Base-by-base conservation (phyloP, 2,888 invertebrate genomes). In the Xestia rhomboidea region DNA sequence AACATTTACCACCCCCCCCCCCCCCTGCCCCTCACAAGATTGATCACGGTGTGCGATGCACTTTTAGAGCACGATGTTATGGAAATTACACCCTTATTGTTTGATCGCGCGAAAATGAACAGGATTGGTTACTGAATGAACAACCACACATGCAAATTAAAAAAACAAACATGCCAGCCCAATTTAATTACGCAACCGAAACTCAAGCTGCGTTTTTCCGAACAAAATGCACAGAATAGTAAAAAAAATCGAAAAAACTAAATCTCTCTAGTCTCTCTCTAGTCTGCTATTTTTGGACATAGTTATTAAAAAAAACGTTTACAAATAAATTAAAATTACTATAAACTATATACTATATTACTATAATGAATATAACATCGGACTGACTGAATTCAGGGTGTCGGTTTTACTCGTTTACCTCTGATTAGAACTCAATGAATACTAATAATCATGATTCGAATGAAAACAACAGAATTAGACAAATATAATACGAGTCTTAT, bases 171-270 rank as follows among this genome's bases (percentile, higher is more conserved):
- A 87, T 87, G 82, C 87, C 76, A 82, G 64, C 27, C 62, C 15
- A 68, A 76, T 54, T 8, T 51, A 38, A 41, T 57, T 11, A 10
- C 30, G 46, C 34, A 63, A 51, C 71, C 11, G 81, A 83, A 88
- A 85, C 87, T 89, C 86, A 90, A 87, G 87, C 85, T 87, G 86
- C 87, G 84, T 78, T 73, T 76, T 15, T 44, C 1, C 7, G 2
- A 44, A 57, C 18, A 24, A 49, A 49, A 21, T 49, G 7, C 24
- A 49, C 21, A 49, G 49, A 49, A 24, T 1, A 49, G 13, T 54
- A 54, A 54, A 54, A 27, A n/a, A 11, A 51, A 34, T 24, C 3
- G 0, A 10, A n/a, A n/a, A n/a, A n/a, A n/a, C n/a, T n/a, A n/a
- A n/a, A n/a, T n/a, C n/a, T n/a, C n/a, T n/a, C n/a, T n/a, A n/a